Percentiles rank a stretch among this genome's conserved stretches.
phyloP scores from a whole-genome alignment of 2,888 invertebrate species.

The Theodoxus fluviatilis region DNA sequence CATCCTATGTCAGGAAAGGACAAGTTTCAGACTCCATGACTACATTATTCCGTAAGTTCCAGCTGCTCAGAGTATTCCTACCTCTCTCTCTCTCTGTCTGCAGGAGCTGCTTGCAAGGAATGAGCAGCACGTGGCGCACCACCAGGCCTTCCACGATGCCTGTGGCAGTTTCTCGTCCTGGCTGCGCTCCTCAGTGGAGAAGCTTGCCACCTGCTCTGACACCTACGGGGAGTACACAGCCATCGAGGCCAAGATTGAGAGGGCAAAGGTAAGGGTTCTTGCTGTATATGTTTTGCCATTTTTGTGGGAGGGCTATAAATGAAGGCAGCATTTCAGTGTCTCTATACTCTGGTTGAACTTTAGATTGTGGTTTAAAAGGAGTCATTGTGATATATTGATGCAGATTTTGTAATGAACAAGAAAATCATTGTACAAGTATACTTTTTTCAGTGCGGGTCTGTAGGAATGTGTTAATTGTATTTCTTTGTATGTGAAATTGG shows the following conservation, averaged over 20 bases:
- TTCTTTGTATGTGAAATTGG: too few species aligned
- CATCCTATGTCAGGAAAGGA: too few species aligned
- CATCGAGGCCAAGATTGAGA: slow-evolving; percentile 76
- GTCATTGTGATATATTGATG: background rate
- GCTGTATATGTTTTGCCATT: too few species aligned
- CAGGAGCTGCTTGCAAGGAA: slow-evolving; percentile 54
- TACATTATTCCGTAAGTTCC: too few species aligned
- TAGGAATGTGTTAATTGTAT: too few species aligned
- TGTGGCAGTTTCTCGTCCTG: slow-evolving; percentile 91
- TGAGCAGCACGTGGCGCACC: slow-evolving; percentile 57
- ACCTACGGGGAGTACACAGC: slow-evolving; percentile 84
- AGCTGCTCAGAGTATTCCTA: too few species aligned
- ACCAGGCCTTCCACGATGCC: slow-evolving; percentile 87
- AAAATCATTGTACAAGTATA: too few species aligned
- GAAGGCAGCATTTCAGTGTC: background rate
- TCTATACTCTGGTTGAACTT: background rate
- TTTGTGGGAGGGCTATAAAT: too few species aligned
- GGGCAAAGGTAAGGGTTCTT: slow-evolving; percentile 67
- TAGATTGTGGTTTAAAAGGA: background rate
- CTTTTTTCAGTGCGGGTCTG: too few species aligned
- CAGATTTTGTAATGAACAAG: too few species aligned
- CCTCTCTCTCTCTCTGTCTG: slow-evolving; percentile 27
- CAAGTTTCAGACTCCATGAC: too few species aligned
- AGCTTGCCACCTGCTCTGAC: slow-evolving; percentile 88
- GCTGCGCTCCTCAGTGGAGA: slow-evolving; percentile 89